A percentile compares a stretch with the other conserved stretches of the same genome.
These are phyloP conservation scores for Antennarius maculatus DNA, from an alignment of 2,797 vertebrate species.

Conservation along the genomic window DNA sequence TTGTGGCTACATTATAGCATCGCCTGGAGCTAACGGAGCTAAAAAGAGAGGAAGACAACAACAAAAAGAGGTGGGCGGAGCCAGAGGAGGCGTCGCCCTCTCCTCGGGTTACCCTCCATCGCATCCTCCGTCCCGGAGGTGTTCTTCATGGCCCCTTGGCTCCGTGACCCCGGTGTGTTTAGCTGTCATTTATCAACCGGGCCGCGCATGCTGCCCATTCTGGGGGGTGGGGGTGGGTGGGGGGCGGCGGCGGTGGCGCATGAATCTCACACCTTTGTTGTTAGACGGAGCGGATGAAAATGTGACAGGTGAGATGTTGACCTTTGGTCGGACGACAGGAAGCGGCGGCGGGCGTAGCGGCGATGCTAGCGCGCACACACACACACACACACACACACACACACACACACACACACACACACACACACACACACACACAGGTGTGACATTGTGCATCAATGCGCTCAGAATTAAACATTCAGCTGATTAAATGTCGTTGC, in stretches of 20 bases:
- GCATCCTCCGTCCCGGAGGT: slow-evolving; percentile 55
- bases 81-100: slow-evolving; percentile 40
- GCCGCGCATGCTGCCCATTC: slow-evolving; percentile 40
- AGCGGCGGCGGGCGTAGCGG: slow-evolving; percentile 27
- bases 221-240: slow-evolving; percentile 47
- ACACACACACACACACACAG: too few species aligned
- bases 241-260: slow-evolving; percentile 63
- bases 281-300: slow-evolving; percentile 63
- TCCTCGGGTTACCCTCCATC: slow-evolving; percentile 68
- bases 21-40: too few species aligned
- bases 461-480: neutral
- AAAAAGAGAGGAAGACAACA: slow-evolving; percentile 25
- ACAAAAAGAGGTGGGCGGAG: slow-evolving; percentile 32
- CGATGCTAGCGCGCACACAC: slow-evolving; percentile 28
- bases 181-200: slow-evolving; percentile 57
- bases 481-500: neutral
- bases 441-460: neutral
- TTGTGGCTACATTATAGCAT: too few species aligned
- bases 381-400: slow-evolving; percentile 7
- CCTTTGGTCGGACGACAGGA: slow-evolving; percentile 64
- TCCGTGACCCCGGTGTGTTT: slow-evolving; percentile 63
- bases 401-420: neutral
- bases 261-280: slow-evolving; percentile 66
- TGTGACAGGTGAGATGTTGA: slow-evolving; percentile 74
- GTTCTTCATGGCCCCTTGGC: slow-evolving; percentile 71